Base-by-base conservation (phyloP, 2,113 vertebrate species). In the Donacobius atricapilla region DNA sequence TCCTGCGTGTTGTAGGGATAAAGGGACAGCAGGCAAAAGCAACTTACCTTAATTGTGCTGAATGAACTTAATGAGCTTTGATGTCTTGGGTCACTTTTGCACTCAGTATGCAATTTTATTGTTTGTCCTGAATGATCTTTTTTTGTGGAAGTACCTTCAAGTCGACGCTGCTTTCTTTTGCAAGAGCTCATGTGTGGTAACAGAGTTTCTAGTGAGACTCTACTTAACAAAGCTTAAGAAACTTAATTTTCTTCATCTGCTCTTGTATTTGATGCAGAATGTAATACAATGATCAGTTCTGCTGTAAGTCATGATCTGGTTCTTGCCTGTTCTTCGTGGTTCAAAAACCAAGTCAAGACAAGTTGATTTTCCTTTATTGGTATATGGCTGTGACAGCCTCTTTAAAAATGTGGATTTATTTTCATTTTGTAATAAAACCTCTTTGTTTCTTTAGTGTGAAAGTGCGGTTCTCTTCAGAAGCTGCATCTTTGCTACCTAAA, bases 401-500 rank as follows among this genome's bases (percentile, higher is more conserved):
- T 58, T 60, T 47, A 45, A 23, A 27, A 77, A 53, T 50, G 23
- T 35, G 61, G 8, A 12, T 70, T 91, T 63, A 2, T 11, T 95
- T 84, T 82, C 6, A 22, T 58, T 87, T 57, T 65, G 16, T 77
- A 61, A 39, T 85, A 42, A 76, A 80, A 25, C 3, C 31, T 64
- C 42, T 87, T 37, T 85, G 28, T 77, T 84, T 79, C 18, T 72
- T 15, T 53, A 99, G 98, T 63, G 96, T 99, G 80, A 98, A 76
- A 64, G 96, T 98, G 76, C 97, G 51, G 66, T 98, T 98, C 71
- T 97, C 96, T 72, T 89, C 93, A 83, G 97, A 97, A 92, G 96
- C 94, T 76, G 71, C 96, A 33, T 23, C 89, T 27, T 93, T 95
- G 64, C 85, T 98, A 84, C 98, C 98, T 28, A 93, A 93, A 91